A percentile compares a stretch with the other conserved stretches of the same genome.
These are phyloP conservation scores for Argynnis bischoffii DNA, from an alignment of 2,888 invertebrate species.

Conservation along the genomic window DNA sequence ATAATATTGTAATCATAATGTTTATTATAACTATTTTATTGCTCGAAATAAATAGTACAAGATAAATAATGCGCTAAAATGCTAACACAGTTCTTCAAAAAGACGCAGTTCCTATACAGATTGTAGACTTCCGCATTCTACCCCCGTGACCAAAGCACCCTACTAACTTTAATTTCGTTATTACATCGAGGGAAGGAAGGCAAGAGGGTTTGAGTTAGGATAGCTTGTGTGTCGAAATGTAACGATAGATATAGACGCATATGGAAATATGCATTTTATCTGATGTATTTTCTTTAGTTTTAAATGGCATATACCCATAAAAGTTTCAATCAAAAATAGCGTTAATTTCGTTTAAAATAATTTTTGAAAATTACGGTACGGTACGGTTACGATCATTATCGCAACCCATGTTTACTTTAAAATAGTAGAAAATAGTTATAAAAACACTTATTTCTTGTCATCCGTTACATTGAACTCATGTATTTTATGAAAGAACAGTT, in stretches of 20 bases:
- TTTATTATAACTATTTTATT: neutral
- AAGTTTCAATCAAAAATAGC: neutral
- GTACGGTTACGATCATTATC: neutral
- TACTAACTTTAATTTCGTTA: constrained; percentile 76
- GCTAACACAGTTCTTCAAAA: constrained; percentile 8
- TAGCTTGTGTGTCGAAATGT: constrained; percentile 28
- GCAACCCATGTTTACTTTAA: neutral
- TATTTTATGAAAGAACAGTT: neutral
- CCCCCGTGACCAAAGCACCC: constrained; percentile 63
- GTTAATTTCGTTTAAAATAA: neutral
- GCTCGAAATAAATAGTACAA: neutral
- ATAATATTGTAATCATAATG: neutral
- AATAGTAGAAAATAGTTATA: constrained; percentile 1
- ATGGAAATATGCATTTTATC: neutral
- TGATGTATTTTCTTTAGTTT: too few species aligned
- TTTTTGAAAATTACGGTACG: too few species aligned
- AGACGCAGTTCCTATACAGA: constrained; percentile 16
- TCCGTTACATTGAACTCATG: constrained; percentile 4
- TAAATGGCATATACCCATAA: neutral
- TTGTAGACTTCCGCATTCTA: constrained; percentile 15
- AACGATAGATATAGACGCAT: neutral
- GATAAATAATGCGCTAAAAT: neutral
- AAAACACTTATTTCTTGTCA: constrained; percentile 13
- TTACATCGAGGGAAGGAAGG: constrained; percentile 62
- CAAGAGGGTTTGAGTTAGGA: constrained; percentile 47